Percentiles rank a stretch among this genome's conserved stretches.
These are phyloP conservation scores for Jaculus jaculus DNA, from an alignment of 2,113 vertebrate genomes.

Conservation along the genomic window DNA sequence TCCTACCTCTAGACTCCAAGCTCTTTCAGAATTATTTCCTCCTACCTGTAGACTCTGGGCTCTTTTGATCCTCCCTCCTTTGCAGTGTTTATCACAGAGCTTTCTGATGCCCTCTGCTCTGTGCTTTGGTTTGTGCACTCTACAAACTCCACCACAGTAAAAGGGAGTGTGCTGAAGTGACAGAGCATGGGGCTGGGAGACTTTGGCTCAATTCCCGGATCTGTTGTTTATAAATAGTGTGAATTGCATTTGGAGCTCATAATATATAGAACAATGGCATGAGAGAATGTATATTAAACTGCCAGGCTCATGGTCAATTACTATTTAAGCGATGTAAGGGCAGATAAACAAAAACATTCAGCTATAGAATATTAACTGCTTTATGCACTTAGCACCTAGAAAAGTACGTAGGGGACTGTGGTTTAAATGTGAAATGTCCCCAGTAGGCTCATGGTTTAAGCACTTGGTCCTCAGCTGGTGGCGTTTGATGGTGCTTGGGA, in stretches of 20 bases:
- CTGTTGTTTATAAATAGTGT: background rate
- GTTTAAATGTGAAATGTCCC: too few relatives aligned
- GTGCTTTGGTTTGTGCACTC: background rate
- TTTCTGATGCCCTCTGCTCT: background rate
- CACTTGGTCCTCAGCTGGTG: too few relatives aligned
- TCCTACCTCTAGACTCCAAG: background rate
- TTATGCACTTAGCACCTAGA: background rate
- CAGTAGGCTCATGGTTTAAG: too few relatives aligned
- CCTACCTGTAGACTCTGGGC: background rate
- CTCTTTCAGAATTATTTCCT: background rate
- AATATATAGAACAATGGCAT: background rate
- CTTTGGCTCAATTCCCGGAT: background rate
- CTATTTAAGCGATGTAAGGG: background rate
- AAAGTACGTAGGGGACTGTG: background rate
- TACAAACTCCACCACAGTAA: background rate
- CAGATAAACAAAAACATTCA: background rate
- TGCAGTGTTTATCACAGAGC: background rate
- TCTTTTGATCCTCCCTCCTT: background rate
- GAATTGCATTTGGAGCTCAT: background rate
- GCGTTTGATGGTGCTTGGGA: too few relatives aligned
- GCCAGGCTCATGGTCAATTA: background rate
- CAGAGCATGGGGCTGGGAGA: background rate
- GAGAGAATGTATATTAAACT: background rate
- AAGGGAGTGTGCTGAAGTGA: background rate
- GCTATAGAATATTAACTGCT: background rate